Conservation (phyloP, 1,140 invertebrate genomes). For the Halictus rubicundus region DNA sequence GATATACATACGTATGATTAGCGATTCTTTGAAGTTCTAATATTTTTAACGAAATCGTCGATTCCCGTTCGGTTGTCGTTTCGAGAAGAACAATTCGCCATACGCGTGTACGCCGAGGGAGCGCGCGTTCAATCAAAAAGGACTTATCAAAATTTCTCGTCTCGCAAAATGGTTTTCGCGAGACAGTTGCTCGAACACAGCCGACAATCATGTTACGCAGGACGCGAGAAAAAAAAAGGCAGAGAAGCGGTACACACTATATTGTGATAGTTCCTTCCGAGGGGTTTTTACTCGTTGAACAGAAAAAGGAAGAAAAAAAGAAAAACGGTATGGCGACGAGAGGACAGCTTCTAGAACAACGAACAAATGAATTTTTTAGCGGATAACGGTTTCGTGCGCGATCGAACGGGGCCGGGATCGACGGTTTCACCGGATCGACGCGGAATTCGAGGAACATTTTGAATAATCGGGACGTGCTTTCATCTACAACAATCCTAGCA, state of each 20-base stretch:
- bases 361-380: slow-evolving; percentile 28
- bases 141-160: slow-evolving; percentile 10
- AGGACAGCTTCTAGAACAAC: slow-evolving; percentile 32
- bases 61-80: slow-evolving; percentile 4
- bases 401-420: slow-evolving; percentile 12
- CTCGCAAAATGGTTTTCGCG: background rate
- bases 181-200: slow-evolving; percentile 17
- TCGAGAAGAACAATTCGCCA: background rate
- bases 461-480: slow-evolving; percentile 1
- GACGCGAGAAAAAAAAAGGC: background rate
- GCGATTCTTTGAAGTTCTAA: background rate
- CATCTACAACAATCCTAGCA: slow-evolving; percentile 19
- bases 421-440: slow-evolving; percentile 24
- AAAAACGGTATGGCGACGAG: background rate
- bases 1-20: background rate
- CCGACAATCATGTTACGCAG: slow-evolving; percentile 48
- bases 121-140: background rate
- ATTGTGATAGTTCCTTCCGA: slow-evolving; percentile 31
- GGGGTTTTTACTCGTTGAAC: background rate
- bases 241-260: background rate
- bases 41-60: background rate
- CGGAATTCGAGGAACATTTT: slow-evolving; percentile 10
- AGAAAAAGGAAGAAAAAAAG: background rate
- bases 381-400: too few relatives aligned
- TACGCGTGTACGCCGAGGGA: background rate